Percentiles rank a stretch among this genome's conserved stretches.
Evolutionary conservation across 2,113 vertebrate species (phyloP).

Genomic region (Hydropotes inermis): DNA sequence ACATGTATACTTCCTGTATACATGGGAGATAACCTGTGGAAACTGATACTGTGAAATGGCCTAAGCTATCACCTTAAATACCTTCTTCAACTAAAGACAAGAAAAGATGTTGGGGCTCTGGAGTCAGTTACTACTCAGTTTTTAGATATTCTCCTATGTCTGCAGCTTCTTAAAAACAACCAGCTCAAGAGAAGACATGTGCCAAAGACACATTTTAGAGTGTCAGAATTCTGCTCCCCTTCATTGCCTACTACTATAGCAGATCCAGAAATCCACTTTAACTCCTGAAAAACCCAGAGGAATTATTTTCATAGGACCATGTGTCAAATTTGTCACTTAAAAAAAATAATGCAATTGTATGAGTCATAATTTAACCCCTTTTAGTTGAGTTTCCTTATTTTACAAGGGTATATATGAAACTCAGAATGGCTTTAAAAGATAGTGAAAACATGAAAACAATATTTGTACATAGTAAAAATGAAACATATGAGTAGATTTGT

Average conservation of each 20-base stretch:
- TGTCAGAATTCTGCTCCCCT: not conserved
- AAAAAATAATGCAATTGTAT: not conserved
- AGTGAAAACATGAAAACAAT: not conserved
- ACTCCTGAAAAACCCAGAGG: not conserved
- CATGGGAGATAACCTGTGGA: not conserved
- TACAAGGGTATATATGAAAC: not conserved
- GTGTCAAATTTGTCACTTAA: constrained; percentile 11
- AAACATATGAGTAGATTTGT: not conserved
- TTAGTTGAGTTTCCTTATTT: constrained; percentile 5
- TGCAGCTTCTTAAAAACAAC: not conserved
- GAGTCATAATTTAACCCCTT: not conserved
- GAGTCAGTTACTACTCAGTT: not conserved
- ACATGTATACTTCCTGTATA: not conserved
- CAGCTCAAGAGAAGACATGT: not conserved
- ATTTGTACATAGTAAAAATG: not conserved
- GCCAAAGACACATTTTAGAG: not conserved
- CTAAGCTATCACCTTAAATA: not conserved
- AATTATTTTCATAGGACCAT: constrained; percentile 41
- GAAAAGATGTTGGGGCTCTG: not conserved
- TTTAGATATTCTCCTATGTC: not conserved
- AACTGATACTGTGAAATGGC: not conserved
- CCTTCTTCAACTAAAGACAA: not conserved
- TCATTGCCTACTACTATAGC: constrained; percentile 37
- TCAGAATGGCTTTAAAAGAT: constrained; percentile 20
- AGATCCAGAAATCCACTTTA: constrained; percentile 17